phyloP scores from a whole-genome alignment of 2,113 vertebrate genomes.

The Natator depressus region DNA sequence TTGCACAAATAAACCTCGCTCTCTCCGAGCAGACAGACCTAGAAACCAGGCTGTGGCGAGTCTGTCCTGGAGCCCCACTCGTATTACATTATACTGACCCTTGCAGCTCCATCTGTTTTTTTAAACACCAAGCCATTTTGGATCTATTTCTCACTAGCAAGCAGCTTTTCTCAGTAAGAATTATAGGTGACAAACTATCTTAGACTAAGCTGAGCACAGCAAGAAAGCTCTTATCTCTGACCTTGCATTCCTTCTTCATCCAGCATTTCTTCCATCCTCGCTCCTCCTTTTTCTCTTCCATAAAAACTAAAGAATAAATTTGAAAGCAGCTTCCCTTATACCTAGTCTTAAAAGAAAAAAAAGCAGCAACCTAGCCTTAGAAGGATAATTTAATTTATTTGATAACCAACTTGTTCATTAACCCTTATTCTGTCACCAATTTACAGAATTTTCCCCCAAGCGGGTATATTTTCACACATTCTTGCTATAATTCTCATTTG shows the following conservation, averaged over 20 bases:
- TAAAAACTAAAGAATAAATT: not conserved
- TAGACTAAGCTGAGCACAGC: not conserved
- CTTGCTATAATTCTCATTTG: not conserved
- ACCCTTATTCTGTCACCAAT: not conserved
- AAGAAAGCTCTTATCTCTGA: not conserved
- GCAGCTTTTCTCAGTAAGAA: not conserved
- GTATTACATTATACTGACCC: not conserved
- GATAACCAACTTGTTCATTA: not conserved
- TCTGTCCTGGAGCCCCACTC: not conserved
- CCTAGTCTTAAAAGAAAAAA: not conserved
- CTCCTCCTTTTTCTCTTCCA: not conserved
- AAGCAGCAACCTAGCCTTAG: not conserved
- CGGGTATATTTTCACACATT: not conserved
- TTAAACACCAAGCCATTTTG: not conserved
- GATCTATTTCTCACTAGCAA: not conserved
- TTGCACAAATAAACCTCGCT: accelerated
- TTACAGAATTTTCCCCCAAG: not conserved
- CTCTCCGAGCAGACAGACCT: not conserved
- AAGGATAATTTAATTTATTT: not conserved
- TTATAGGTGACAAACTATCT: not conserved
- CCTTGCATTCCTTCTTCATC: not conserved
- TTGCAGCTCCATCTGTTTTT: accelerated
- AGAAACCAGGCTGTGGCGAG: accelerated
- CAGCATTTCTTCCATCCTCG: not conserved
- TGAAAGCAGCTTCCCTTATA: not conserved